Conservation (phyloP, 2,888 invertebrate species). For the Ecliptopera silaceata region DNA sequence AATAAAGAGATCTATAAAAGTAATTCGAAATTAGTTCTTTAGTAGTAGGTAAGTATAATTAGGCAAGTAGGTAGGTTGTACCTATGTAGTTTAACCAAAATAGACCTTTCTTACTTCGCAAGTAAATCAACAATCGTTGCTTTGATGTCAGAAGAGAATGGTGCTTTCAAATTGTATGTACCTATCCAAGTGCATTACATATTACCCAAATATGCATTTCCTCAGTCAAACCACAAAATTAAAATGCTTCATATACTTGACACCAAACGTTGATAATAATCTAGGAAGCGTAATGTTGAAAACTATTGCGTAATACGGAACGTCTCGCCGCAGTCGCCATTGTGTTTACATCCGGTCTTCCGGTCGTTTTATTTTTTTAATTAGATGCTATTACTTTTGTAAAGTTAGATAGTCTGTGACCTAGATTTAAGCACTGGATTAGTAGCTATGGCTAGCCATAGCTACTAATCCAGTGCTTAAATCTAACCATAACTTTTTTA, state of each 20-base stretch:
- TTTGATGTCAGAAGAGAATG: not conserved
- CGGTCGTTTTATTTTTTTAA: constrained; percentile 44
- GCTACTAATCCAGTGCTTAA: too few species aligned
- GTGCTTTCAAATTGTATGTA: not conserved
- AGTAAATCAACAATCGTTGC: too few species aligned
- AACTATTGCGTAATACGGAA: constrained; percentile 39
- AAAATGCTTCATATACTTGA: constrained; percentile 19
- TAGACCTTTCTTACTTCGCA: too few species aligned
- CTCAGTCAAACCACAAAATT: not conserved
- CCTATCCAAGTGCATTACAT: too few species aligned
- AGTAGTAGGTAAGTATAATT: too few species aligned
- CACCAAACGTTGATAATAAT: constrained; percentile 39
- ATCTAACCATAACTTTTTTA: too few species aligned
- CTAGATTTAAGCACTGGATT: constrained; percentile 12
- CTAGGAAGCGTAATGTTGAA: constrained; percentile 44
- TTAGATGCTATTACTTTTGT: constrained; percentile 28
- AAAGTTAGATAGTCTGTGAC: constrained; percentile 12
- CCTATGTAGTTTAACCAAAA: too few species aligned
- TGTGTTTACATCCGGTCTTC: constrained; percentile 52
- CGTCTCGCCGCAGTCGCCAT: constrained; percentile 42
- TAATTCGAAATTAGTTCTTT: too few species aligned
- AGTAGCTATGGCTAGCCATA: too few species aligned
- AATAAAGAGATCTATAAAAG: too few species aligned
- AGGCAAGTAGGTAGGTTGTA: too few species aligned
- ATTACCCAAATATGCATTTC: not conserved